A percentile compares a stretch with the other conserved stretches of the same genome.
Conservation (phyloP, 2,797 vertebrate genomes). For the Hephaestus fuliginosus region DNA sequence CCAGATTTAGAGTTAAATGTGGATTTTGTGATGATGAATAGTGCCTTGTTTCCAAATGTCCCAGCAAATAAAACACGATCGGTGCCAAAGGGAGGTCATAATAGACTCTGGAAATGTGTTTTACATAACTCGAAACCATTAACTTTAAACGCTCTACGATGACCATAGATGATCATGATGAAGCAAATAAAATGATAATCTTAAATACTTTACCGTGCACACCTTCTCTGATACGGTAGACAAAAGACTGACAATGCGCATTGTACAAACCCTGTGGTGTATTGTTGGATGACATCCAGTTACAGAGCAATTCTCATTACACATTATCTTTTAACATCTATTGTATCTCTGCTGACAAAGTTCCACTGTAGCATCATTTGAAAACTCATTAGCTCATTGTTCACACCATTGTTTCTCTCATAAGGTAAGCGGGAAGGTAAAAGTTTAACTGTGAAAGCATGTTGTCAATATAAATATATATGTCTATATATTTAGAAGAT, state of each 20-base stretch:
- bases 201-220: background rate
- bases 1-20: background rate
- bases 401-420: background rate
- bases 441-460: background rate
- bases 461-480: background rate
- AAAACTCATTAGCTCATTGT: background rate
- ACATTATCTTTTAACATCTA: slow-evolving; percentile 5
- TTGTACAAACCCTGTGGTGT: background rate
- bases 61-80: background rate
- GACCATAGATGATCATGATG: background rate
- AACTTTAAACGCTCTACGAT: background rate
- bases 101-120: background rate
- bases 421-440: background rate
- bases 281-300: background rate
- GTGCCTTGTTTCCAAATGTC: background rate
- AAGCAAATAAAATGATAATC: background rate
- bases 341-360: background rate
- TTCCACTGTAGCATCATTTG: background rate
- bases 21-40: background rate
- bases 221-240: background rate
- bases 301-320: background rate
- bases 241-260: background rate
- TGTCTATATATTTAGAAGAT: background rate
- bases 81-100: background rate
- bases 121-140: background rate